A percentile compares a stretch with the other conserved stretches of the same genome.
Conservation (phyloP, 2,888 invertebrate genomes). For the Poecilus cupreus region DNA sequence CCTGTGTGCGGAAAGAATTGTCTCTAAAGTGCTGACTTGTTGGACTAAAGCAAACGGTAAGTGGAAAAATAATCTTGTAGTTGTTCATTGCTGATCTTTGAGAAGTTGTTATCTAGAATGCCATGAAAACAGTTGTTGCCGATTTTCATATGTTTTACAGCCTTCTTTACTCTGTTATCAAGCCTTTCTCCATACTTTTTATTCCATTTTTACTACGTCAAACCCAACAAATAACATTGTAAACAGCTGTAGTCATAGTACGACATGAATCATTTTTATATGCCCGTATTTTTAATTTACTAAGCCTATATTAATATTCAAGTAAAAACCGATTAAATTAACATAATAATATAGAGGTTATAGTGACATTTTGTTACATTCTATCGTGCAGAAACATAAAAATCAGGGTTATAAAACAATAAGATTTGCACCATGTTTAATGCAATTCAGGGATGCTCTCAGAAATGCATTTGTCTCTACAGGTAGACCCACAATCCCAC, state of each 20-base stretch:
- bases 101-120: constrained; percentile 59
- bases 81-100: not conserved
- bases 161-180: not conserved
- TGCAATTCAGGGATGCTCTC: not conserved
- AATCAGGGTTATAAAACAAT: too few relatives aligned
- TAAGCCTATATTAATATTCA: too few relatives aligned
- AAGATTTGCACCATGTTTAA: too few relatives aligned
- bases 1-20: constrained; percentile 60
- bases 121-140: constrained; percentile 51
- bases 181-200: too few relatives aligned
- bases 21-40: constrained; percentile 3
- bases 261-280: too few relatives aligned
- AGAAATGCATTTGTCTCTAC: not conserved
- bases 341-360: not conserved
- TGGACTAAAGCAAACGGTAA: constrained; percentile 39
- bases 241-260: too few relatives aligned
- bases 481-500: not conserved
- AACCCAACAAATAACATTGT: too few relatives aligned
- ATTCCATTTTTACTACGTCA: too few relatives aligned
- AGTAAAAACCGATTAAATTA: not conserved
- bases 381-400: too few relatives aligned
- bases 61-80: constrained; percentile 2
- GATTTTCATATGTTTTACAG: not conserved
- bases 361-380: too few relatives aligned
- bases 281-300: too few relatives aligned